Percentiles rank a stretch among this genome's conserved stretches.
Evolutionary conservation across 2,888 invertebrate species (phyloP).

Genomic region (Leptopilina syphax): DNA sequence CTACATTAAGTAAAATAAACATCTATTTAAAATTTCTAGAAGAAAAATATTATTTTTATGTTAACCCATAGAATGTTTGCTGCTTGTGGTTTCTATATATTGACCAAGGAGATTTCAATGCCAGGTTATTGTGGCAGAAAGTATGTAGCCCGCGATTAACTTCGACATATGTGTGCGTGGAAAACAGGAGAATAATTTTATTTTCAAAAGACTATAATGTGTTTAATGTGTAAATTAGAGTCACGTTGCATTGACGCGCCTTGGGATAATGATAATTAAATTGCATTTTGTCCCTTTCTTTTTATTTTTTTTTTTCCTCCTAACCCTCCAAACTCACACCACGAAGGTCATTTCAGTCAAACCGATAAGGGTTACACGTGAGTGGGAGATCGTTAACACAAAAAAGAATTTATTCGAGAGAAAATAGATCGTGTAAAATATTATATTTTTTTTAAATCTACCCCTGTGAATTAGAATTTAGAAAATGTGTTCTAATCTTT

Average conservation of each 20-base stretch:
- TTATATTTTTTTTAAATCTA: no score
- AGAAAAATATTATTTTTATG: no score
- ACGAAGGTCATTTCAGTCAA: conserved; percentile 7
- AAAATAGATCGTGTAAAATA: no score
- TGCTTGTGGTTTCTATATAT: background rate
- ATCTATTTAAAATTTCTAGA: no score
- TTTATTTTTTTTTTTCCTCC: conserved; percentile 11
- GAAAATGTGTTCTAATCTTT: no score
- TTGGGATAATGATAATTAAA: conserved; percentile 7
- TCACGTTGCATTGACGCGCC: conserved; percentile 8
- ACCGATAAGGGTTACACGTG: conserved; percentile 5
- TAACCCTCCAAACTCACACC: conserved; percentile 13
- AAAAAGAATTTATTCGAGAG: background rate
- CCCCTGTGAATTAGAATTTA: no score
- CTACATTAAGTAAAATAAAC: no score
- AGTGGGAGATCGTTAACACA: background rate
- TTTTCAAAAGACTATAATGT: conserved; percentile 3
- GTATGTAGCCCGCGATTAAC: conserved; percentile 44
- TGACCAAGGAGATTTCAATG: conserved; percentile 62
- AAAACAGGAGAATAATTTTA: background rate
- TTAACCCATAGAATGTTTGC: no score
- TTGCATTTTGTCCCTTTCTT: conserved; percentile 33
- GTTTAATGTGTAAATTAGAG: conserved; percentile 7
- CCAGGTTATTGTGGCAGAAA: conserved; percentile 59
- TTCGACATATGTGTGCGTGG: conserved; percentile 19